Conservation (phyloP, 2,888 invertebrate species). For the Aromia moschata region DNA sequence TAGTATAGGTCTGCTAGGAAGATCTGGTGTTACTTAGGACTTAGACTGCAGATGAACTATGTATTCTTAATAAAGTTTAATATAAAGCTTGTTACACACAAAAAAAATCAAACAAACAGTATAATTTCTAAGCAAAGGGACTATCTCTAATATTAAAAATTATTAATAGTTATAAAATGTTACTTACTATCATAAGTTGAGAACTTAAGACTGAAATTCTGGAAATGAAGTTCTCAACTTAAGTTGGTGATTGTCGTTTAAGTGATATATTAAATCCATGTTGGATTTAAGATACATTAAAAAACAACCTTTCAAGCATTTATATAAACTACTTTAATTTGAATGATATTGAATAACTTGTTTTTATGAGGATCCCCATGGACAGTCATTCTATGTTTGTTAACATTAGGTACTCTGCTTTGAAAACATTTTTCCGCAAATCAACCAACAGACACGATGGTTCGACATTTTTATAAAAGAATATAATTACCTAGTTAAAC, state of each 20-base stretch:
- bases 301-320: conserved; percentile 11
- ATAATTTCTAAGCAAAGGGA: no score
- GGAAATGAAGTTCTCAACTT: background rate
- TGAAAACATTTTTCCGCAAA: background rate
- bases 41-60: no score
- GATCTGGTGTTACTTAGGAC: no score
- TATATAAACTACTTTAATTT: background rate
- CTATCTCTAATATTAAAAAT: no score
- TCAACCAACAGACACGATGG: no score
- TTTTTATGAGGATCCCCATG: background rate
- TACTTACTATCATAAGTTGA: background rate
- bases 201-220: background rate
- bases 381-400: background rate
- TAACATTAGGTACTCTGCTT: background rate
- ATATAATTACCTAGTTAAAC: no score
- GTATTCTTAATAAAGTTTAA: no score
- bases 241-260: background rate
- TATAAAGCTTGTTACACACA: no score
- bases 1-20: no score
- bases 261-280: background rate
- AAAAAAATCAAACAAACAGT: no score
- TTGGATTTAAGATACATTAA: background rate
- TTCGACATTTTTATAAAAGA: no score
- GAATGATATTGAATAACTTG: background rate
- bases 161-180: no score